Percentiles rank a stretch among this genome's conserved stretches.
phyloP scores from a whole-genome alignment of 2,113 vertebrate genomes.

The cat (Felis catus) region DNA sequence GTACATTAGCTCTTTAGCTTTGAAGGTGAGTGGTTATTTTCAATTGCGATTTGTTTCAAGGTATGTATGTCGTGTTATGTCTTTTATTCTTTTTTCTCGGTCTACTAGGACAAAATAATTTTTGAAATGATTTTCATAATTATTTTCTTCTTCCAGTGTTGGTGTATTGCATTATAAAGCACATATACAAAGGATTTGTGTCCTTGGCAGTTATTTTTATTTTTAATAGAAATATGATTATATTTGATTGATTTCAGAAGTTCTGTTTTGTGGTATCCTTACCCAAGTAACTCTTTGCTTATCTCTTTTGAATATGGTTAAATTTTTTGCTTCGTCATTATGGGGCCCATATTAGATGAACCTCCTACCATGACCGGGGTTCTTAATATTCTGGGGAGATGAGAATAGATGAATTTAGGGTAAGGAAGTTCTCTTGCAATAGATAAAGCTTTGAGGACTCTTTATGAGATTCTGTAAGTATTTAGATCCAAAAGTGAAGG shows the following conservation, averaged over 20 bases:
- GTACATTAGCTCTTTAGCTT: background rate
- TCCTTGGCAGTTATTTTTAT: background rate
- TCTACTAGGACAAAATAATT: background rate
- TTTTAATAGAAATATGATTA: background rate
- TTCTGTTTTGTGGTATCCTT: background rate
- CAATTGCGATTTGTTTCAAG: background rate
- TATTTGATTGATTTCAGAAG: background rate
- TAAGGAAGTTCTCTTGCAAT: background rate
- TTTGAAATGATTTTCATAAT: background rate
- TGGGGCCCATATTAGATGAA: background rate
- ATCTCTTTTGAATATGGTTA: background rate
- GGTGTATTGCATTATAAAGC: background rate
- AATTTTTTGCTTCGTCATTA: background rate
- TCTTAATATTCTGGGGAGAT: background rate
- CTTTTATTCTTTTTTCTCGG: background rate
- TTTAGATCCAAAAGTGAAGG: background rate
- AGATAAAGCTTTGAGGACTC: background rate
- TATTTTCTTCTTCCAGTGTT: background rate
- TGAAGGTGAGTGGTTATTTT: background rate
- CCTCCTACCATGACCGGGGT: background rate
- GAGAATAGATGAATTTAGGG: background rate
- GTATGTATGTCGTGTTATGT: background rate
- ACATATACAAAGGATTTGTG: background rate
- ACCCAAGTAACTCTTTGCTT: background rate
- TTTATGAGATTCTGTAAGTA: background rate